Evolutionary conservation across 2,113 vertebrate genomes (phyloP), one percentile per base, ranked within the genome.

Genomic region (Lota lota): DNA sequence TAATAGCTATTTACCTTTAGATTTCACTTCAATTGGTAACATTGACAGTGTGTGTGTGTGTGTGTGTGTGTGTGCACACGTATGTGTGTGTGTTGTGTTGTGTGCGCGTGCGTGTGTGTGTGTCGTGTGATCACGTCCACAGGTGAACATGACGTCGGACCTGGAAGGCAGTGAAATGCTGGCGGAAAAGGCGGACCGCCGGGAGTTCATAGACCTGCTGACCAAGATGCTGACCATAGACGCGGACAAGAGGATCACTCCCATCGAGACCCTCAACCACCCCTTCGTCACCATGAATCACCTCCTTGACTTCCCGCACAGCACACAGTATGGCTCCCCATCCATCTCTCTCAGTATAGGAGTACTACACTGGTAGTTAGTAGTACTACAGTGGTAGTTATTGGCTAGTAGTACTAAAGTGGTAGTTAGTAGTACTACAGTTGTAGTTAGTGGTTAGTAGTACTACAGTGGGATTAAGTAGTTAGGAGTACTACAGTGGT

Each of bases 191-290:
- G 95, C 97, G 0, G 97, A 99, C 91, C 91, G 97, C 76, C 92
- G 97, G 77, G 97, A 99, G 91, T 99, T 99, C 84, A 99, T 99
- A 53, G 97, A 99, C 90, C 87, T 99, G 89, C 82, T 99, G 61
- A 99, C 97, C 88, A 98, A 98, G 92, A 99, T 99, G 97, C 88
- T 99, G 90, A 99, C 97, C 67, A 98, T 99, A 22, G 97, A 99
- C 0, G 96, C 96, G 0, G 97, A 99, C 88, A 99, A 99, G 91
- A 94, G 97, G 86, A 94, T 98, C 93, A 98, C 96, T 11, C 97
- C 97, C 1, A 96, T 98, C 0, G 97, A 99, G 90, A 98, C 97
- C 3, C 94, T 99, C 88, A 97, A 95, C 92, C 97, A 99, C 77
- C 94, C 97, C 40, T 99, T 99, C 71, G 96, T 98, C 78, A 98